Evolutionary conservation across 2,888 invertebrate genomes (phyloP).

Genomic region (Zaprionus bogoriensis): DNA sequence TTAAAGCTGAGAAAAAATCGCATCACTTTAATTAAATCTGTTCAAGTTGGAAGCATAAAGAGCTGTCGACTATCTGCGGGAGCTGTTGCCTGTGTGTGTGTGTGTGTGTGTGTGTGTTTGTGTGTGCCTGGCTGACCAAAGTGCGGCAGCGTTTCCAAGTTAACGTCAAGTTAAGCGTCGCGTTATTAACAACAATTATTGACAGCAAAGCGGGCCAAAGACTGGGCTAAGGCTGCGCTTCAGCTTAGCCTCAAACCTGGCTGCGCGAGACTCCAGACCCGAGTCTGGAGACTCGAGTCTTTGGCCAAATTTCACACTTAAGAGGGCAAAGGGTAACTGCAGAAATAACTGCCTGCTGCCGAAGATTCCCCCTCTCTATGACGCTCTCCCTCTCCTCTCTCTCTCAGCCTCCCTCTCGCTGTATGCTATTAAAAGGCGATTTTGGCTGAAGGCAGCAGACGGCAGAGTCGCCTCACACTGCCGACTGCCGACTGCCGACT

Average conservation of each 20-base stretch:
- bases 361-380: slow-evolving; percentile 1
- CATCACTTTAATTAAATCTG: slow-evolving; percentile 63
- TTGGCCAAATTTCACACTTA: slow-evolving; percentile 74
- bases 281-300: slow-evolving; percentile 10
- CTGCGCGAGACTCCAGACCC: not conserved
- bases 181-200: slow-evolving; percentile 72
- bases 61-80: slow-evolving; percentile 21
- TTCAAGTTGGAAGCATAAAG: slow-evolving; percentile 46
- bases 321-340: slow-evolving; percentile 74
- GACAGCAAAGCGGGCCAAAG: slow-evolving; percentile 37
- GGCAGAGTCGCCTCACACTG: no score
- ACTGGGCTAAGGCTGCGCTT: slow-evolving; percentile 8
- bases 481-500: no score
- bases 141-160: slow-evolving; percentile 43
- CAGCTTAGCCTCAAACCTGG: not conserved
- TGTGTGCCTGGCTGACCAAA: slow-evolving; percentile 5
- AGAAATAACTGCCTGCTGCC: slow-evolving; percentile 45
- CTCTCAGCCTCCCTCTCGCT: slow-evolving; percentile 1
- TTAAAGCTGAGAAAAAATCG: slow-evolving; percentile 3
- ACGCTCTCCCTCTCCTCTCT: not conserved
- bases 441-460: slow-evolving; percentile 29
- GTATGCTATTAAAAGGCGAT: slow-evolving; percentile 67
- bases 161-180: slow-evolving; percentile 62
- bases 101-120: not conserved
- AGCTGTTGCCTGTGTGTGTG: not conserved